These are phyloP conservation scores for Planococcus citri DNA, from an alignment of 1,140 invertebrate species.

Conservation along the genomic window DNA sequence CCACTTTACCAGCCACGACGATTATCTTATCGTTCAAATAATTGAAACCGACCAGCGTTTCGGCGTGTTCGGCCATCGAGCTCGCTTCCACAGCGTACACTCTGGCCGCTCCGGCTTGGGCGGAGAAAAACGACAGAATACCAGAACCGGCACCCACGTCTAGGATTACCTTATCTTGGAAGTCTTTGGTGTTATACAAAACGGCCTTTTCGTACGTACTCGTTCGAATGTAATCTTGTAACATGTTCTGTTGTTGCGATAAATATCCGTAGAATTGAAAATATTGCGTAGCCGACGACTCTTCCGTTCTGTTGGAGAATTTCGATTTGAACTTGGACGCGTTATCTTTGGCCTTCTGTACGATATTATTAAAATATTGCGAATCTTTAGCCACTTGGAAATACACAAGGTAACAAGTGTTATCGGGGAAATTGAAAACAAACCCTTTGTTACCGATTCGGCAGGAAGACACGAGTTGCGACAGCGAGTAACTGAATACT, in stretches of 20 bases:
- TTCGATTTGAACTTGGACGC: constrained; percentile 65
- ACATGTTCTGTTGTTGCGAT: constrained; percentile 99
- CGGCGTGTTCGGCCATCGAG: constrained; percentile 94
- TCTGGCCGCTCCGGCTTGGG: constrained; percentile 90
- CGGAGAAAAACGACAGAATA: constrained; percentile 96
- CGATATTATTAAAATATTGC: background rate
- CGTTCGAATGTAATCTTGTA: constrained; percentile 97
- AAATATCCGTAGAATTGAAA: constrained; percentile 98
- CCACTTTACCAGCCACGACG: constrained; percentile 95
- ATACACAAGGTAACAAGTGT: background rate
- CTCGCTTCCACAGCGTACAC: constrained; percentile 98
- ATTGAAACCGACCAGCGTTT: constrained; percentile 82
- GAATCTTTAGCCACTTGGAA: background rate
- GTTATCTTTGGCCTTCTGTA: constrained; percentile 43
- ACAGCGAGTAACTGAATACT: background rate
- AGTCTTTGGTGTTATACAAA: constrained; percentile 83
- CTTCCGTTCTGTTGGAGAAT: constrained; percentile 92
- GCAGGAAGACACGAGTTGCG: background rate
- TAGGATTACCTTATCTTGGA: constrained; percentile 81
- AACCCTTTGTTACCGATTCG: constrained; percentile 2
- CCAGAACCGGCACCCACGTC: constrained; percentile 96
- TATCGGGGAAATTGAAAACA: constrained; percentile 13
- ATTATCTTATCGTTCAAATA: constrained; percentile 73
- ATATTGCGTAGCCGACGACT: constrained; percentile 94
- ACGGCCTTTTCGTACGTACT: constrained; percentile 97